Percentiles rank a stretch among this genome's conserved stretches.
Conservation (phyloP, 2,888 invertebrate genomes). For the Rhyacophila evoluta region DNA sequence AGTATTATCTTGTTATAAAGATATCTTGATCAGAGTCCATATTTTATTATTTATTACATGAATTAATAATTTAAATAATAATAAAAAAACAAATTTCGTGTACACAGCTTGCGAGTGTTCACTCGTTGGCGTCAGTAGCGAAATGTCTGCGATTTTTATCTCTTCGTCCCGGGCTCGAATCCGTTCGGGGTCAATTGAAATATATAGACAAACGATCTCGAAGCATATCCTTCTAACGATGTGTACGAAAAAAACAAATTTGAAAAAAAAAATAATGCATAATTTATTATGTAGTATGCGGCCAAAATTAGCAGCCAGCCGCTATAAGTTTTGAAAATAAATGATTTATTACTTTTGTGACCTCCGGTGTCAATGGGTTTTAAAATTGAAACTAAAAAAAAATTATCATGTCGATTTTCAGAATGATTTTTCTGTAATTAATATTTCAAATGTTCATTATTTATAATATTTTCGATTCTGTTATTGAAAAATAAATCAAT, state of each 20-base stretch:
- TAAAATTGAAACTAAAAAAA: not conserved
- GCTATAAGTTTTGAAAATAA: not conserved
- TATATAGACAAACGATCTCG: not conserved
- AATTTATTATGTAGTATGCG: not conserved
- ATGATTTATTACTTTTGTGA: not conserved
- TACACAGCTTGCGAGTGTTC: not conserved
- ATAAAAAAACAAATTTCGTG: not conserved
- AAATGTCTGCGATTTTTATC: slow-evolving; percentile 13
- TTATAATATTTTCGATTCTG: too few relatives aligned
- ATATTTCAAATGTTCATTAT: too few relatives aligned
- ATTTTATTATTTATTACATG: not conserved
- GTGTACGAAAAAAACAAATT: not conserved
- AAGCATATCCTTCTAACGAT: slow-evolving; percentile 8
- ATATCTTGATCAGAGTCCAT: not conserved
- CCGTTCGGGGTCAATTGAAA: slow-evolving; percentile 17
- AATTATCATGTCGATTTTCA: not conserved
- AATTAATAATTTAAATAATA: not conserved
- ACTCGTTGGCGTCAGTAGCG: not conserved
- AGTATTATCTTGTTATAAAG: not conserved
- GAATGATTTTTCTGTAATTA: not conserved
- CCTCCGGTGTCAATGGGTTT: not conserved
- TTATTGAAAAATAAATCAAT: too few relatives aligned
- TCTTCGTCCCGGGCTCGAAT: not conserved
- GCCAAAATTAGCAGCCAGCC: not conserved
- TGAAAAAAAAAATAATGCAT: not conserved